Base-by-base conservation (phyloP, 2,797 vertebrate genomes). In the Acanthopagrus latus region DNA sequence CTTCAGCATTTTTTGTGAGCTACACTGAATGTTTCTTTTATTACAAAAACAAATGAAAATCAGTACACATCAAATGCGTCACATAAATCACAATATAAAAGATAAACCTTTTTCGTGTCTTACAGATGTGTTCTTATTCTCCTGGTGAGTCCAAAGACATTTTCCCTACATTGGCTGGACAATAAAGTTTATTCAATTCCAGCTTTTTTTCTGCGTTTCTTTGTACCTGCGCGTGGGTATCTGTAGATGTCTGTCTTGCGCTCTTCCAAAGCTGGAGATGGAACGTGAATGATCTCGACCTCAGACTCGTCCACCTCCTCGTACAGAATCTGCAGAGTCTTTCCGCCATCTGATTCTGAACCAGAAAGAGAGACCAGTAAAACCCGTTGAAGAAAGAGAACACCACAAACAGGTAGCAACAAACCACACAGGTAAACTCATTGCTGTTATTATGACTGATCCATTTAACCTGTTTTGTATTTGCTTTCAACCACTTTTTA, bases 291-390 rank as follows among this genome's bases (percentile, higher is more conserved):
- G 68, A 98, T 93, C 92, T 99, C 98, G 33, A 99, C 98, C 16
- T 97, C 96, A 0, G 97, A 97, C 91, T 99, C 98, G 16, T 99
- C 98, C 23, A 98, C 98, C 76, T 99, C 97, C 87, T 99, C 98
- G 0, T 98, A 99, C 1, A 99, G 85, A 87, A 99, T 94, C 76
- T 96, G 91, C 63, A 99, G 91, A 0, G 95, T 97, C 85, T 95
- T 97, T 41, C 94, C 90, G 7, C 96, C 96, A 6, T 97, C 97
- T 0, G 96, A 76, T 71, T 96, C 97, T 98, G 80, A 82, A 27
- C 17, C 65, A 64, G 23, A 64, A 21, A 74, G 27, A 64, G 29
- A 74, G 27, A 66, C 8, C n/a, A 71, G 29, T 21, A 46, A 64
- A 38, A 68, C 4, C 46, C 58, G 38, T 52, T 3, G 78, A 29